These are phyloP conservation scores for Amiota mariae DNA, from an alignment of 2,888 invertebrate species.

Conservation along the genomic window DNA sequence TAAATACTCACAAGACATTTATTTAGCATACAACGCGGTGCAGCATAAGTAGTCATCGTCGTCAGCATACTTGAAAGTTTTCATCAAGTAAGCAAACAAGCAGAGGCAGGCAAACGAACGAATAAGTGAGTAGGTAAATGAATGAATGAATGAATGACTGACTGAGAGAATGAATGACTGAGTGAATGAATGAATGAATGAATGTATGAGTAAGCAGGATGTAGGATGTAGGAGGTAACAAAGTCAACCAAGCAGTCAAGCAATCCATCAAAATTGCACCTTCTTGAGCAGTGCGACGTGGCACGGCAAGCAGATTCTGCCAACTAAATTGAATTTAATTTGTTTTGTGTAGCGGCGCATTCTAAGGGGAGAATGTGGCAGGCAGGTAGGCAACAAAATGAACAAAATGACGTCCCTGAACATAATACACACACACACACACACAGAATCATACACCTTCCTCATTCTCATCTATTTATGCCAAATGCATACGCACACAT, in stretches of 20 bases:
- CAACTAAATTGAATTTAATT: slow-evolving; percentile 71
- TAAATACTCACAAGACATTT: too few species aligned
- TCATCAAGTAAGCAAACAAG: slow-evolving; percentile 35
- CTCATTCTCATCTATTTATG: too few species aligned
- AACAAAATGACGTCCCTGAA: too few species aligned
- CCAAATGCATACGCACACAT: slow-evolving; percentile 24
- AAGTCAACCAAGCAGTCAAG: slow-evolving; percentile 49
- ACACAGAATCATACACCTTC: neutral
- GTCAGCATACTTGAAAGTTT: slow-evolving; percentile 49
- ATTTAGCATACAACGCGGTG: slow-evolving; percentile 44
- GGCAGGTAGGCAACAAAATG: neutral
- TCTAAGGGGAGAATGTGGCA: neutral
- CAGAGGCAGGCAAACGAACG: slow-evolving; percentile 38
- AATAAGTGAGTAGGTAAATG: neutral
- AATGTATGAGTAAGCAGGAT: neutral
- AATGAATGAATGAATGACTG: too few species aligned
- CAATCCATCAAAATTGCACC: slow-evolving; percentile 73
- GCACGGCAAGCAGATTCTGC: slow-evolving; percentile 20
- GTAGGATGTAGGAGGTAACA: neutral
- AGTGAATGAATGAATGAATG: too few species aligned
- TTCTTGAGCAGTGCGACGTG: slow-evolving; percentile 53
- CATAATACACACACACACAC: slow-evolving; percentile 35
- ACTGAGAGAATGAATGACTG: too few species aligned
- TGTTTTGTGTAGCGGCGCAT: slow-evolving; percentile 50
- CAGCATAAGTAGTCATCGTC: slow-evolving; percentile 42